phyloP scores from a whole-genome alignment of 1,140 invertebrate species.

The Drosophila biarmipes region DNA sequence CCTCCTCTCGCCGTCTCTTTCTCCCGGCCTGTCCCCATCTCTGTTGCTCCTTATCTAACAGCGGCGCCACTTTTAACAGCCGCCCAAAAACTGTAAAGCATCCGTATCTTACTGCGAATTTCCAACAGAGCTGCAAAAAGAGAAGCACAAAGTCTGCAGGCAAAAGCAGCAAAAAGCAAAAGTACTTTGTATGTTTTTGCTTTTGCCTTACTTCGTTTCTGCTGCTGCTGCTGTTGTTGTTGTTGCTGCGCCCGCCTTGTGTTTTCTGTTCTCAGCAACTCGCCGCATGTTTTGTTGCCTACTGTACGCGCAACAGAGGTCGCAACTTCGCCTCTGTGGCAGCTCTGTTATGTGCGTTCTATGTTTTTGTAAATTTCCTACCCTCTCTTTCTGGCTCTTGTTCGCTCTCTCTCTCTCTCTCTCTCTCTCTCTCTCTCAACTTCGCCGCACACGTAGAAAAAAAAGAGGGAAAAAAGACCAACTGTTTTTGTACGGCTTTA shows the following conservation, averaged over 20 bases:
- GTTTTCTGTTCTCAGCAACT: slow-evolving; percentile 56
- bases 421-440: slow-evolving; percentile 13
- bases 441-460: slow-evolving; percentile 23
- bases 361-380: slow-evolving; percentile 49
- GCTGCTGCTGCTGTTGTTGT: slow-evolving; percentile 20
- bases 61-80: slow-evolving; percentile 46
- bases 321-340: slow-evolving; percentile 41
- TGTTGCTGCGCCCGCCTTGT: slow-evolving; percentile 25
- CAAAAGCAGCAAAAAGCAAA: slow-evolving; percentile 28
- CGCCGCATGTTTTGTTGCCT: slow-evolving; percentile 80
- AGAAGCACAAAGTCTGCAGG: slow-evolving; percentile 18
- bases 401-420: slow-evolving; percentile 5
- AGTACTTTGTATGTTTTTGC: slow-evolving; percentile 22
- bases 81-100: slow-evolving; percentile 34
- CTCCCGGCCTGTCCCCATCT: background rate
- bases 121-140: slow-evolving; percentile 36
- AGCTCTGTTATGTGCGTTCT: slow-evolving; percentile 67
- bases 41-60: slow-evolving; percentile 5
- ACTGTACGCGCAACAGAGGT: slow-evolving; percentile 67
- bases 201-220: slow-evolving; percentile 32
- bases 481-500: slow-evolving; percentile 71
- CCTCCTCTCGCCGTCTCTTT: background rate
- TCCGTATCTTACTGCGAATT: slow-evolving; percentile 48
- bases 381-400: slow-evolving; percentile 20
- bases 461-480: background rate